Evolutionary conservation across 2,113 vertebrate genomes (phyloP).

Genomic region (Phrynosoma blainvillii): DNA sequence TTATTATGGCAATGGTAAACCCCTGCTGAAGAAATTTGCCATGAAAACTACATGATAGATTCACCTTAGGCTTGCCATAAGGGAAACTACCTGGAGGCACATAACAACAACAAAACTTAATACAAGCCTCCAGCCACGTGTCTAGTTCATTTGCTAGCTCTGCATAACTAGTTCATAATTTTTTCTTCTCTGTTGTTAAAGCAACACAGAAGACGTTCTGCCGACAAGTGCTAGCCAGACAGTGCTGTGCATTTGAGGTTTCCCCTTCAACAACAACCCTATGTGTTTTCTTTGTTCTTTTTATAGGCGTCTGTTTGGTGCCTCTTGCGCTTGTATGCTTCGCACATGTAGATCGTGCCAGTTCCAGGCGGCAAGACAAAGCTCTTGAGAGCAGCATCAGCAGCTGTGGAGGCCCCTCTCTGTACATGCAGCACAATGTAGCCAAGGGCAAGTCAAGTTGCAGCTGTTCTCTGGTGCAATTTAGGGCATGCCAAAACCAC

Average conservation of each 20-base stretch:
- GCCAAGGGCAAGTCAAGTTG: too few species aligned
- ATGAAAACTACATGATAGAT: too few species aligned
- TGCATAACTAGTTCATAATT: too few species aligned
- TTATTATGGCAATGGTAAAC: too few species aligned
- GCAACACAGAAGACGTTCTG: background rate
- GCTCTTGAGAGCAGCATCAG: background rate
- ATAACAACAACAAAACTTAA: too few species aligned
- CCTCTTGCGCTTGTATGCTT: too few species aligned
- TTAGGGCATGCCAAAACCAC: background rate
- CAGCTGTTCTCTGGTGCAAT: background rate
- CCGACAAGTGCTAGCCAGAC: background rate
- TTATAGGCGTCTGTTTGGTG: background rate
- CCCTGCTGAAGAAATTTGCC: too few species aligned
- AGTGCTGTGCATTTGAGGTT: background rate
- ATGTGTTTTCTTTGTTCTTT: background rate
- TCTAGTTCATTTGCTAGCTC: too few species aligned
- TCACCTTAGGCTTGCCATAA: too few species aligned
- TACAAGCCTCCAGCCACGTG: too few species aligned
- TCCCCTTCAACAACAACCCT: too few species aligned
- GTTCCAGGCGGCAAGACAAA: background rate
- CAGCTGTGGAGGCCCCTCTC: background rate
- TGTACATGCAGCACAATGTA: background rate
- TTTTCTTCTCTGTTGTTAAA: background rate
- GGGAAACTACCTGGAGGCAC: too few species aligned
- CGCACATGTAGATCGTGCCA: background rate